Evolutionary conservation across 2,888 invertebrate genomes (phyloP), one percentile per base, ranked within the genome.

Genomic region (Tillus elongatus): DNA sequence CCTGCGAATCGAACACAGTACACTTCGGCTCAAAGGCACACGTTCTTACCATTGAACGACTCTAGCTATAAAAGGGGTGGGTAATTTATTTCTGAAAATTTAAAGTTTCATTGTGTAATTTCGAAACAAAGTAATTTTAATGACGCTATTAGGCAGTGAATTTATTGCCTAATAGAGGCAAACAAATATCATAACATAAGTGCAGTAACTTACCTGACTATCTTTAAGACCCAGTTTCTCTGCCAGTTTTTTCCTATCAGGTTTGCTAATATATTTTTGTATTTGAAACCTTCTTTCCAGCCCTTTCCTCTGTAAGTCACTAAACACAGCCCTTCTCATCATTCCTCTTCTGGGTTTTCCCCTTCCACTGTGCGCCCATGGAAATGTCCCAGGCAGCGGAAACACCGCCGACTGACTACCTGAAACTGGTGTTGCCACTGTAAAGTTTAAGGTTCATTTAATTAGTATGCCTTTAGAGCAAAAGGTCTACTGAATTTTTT

Each of bases 191-290:
- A 29, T n/a, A n/a, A n/a, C n/a, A n/a, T n/a, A n/a, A n/a, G n/a
- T n/a, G n/a, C n/a, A 12, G 10, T 8, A 13, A 46, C 73, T 70
- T 56, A 95, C 96, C 85, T 96, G 96, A 46, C 95, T 95, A 59
- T 97, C 96, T 62, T 96, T 96, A 8, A 97, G 74, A 6, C 93
- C 95, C 33, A 97, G 73, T 63, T 93, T 90, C 63, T 93, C 93
- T 0, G 97, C 96, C 44, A 97, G 69, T 58, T 95, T 93, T 74
- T 95, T 96, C 64, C 97, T 74, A 65, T 97, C 97, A 0, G 96
- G 96, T 64, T 97, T 97, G 60, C 92, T 93, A 64, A 97, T 97
- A 70, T 97, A 97, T 67, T 96, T 96, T 68, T 96, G 96, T 35
- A 91, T 81, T 64, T 92, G 91, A 70, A 97, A 97, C 60, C 92